These are phyloP conservation scores for Halcyon leucocephala DNA, from an alignment of 2,797 vertebrate genomes.

Conservation along the genomic window DNA sequence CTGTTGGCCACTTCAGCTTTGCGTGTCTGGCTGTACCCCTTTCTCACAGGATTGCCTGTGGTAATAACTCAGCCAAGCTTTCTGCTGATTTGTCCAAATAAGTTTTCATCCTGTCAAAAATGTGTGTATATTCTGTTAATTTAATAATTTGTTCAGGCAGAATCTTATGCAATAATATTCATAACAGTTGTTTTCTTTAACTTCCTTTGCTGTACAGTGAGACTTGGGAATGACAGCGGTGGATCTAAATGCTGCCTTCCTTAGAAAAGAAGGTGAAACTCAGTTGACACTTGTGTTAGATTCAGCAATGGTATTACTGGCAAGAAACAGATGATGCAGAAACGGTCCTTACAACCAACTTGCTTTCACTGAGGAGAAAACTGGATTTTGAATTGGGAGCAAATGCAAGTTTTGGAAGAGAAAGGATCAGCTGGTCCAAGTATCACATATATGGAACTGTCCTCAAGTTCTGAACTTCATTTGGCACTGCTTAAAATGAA, in stretches of 20 bases:
- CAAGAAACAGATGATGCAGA: background rate
- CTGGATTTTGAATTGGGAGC: background rate
- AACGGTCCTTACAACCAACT: background rate
- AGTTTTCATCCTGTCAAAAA: conserved; percentile 1
- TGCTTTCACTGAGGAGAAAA: background rate
- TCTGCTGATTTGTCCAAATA: background rate
- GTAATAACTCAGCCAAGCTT: background rate
- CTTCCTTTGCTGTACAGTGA: background rate
- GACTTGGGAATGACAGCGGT: background rate
- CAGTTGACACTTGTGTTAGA: background rate
- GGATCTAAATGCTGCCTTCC: background rate
- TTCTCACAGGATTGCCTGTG: background rate
- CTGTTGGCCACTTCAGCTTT: background rate
- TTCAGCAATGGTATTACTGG: background rate
- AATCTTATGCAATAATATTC: background rate
- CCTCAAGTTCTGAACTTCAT: background rate
- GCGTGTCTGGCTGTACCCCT: background rate
- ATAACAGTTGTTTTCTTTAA: background rate
- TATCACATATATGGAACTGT: background rate
- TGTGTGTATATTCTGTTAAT: background rate
- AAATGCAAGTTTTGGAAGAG: background rate
- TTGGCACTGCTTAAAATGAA: background rate
- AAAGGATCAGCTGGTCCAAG: background rate
- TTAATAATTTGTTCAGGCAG: background rate
- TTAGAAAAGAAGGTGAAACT: background rate